phyloP scores from a whole-genome alignment of 2,113 vertebrate species.

The Nettapus auritus region DNA sequence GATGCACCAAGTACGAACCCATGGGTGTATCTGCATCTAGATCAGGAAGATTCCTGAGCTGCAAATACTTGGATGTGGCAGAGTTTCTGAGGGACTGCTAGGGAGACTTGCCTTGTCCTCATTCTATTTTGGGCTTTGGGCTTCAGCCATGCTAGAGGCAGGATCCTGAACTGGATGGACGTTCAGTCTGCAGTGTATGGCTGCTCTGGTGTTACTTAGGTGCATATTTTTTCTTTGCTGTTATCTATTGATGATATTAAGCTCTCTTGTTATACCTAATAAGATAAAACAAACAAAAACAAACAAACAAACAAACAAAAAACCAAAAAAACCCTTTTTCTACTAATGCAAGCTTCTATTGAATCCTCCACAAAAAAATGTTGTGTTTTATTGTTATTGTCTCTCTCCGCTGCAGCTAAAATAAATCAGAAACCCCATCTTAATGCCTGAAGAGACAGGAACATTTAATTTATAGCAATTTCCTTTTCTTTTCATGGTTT shows the following conservation, averaged over 20 bases:
- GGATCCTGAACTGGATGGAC: not conserved
- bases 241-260: not conserved
- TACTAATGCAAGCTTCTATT: conserved; percentile 20
- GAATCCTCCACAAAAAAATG: conserved; percentile 54
- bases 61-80: not conserved
- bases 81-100: not conserved
- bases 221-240: not conserved
- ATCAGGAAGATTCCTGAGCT: not conserved
- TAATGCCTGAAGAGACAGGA: conserved; percentile 67
- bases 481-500: conserved; percentile 64
- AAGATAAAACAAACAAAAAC: too few species aligned
- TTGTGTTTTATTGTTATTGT: conserved; percentile 40
- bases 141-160: not conserved
- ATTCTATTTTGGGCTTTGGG: not conserved
- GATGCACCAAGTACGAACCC: not conserved
- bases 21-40: not conserved
- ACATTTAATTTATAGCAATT: conserved; percentile 77
- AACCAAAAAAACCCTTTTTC: not conserved
- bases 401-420: conserved; percentile 40
- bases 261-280: not conserved
- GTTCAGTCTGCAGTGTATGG: not conserved
- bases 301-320: too few species aligned
- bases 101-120: not conserved
- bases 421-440: conserved; percentile 72
- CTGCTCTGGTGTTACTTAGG: not conserved